Evolutionary conservation across 2,888 invertebrate genomes (phyloP).

Genomic region (Oscheius sp.): DNA sequence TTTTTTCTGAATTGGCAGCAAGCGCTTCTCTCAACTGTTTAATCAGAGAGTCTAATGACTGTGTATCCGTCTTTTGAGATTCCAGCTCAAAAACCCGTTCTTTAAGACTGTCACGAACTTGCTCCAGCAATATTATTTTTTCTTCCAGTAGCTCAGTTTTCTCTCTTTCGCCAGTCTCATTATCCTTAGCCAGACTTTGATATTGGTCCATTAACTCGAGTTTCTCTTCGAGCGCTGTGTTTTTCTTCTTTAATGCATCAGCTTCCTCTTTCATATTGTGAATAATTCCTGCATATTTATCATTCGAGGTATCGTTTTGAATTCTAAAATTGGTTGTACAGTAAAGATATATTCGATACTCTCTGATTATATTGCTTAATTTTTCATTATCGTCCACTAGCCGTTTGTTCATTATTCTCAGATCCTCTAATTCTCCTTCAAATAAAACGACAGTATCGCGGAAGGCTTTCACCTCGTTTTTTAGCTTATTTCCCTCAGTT

Average conservation of each 20-base stretch:
- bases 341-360: slow-evolving; percentile 35
- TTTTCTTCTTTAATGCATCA: slow-evolving; percentile 14
- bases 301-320: slow-evolving; percentile 30
- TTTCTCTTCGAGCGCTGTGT: slow-evolving; percentile 32
- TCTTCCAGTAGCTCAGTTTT: slow-evolving; percentile 29
- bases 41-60: not conserved
- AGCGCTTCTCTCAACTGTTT: slow-evolving; percentile 49
- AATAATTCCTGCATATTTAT: slow-evolving; percentile 3
- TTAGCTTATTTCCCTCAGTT: slow-evolving; percentile 50
- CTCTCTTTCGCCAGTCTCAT: slow-evolving; percentile 12
- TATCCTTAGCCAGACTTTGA: slow-evolving; percentile 35
- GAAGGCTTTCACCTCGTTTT: slow-evolving; percentile 51
- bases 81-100: slow-evolving; percentile 20
- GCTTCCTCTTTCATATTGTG: slow-evolving; percentile 8
- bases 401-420: slow-evolving; percentile 49
- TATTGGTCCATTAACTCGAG: slow-evolving; percentile 35
- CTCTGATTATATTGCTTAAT: slow-evolving; percentile 35
- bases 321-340: not conserved
- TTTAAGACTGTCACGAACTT: slow-evolving; percentile 30
- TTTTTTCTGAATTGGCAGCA: slow-evolving; percentile 46
- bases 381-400: slow-evolving; percentile 49
- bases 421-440: slow-evolving; percentile 50
- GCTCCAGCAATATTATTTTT: slow-evolving; percentile 33
- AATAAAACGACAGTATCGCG: slow-evolving; percentile 51
- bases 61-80: not conserved